phyloP scores from a whole-genome alignment of 2,888 invertebrate species.

The Mythimna impura region DNA sequence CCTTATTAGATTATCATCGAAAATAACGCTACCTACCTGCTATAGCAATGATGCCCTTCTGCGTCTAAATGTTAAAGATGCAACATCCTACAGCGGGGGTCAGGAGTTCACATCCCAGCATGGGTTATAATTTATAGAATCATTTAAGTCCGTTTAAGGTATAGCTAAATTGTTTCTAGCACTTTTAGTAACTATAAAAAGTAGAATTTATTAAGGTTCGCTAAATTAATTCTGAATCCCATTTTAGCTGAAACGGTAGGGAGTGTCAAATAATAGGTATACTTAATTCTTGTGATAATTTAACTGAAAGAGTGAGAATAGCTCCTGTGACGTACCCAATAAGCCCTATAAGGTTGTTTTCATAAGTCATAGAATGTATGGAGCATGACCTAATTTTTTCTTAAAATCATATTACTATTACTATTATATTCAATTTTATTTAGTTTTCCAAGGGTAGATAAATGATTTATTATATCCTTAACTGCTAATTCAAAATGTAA shows the following conservation, averaged over 20 bases:
- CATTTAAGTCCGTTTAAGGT: conserved; percentile 47
- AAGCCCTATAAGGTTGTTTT: background rate
- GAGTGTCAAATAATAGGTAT: background rate
- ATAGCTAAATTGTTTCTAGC: conserved; percentile 40
- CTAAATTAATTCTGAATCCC: conserved; percentile 5
- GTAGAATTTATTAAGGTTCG: background rate
- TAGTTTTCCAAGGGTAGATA: background rate
- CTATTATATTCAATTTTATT: background rate
- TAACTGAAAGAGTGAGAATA: background rate
- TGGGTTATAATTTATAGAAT: conserved; percentile 55
- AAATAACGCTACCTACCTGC: conserved; percentile 28
- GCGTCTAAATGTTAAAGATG: conserved; percentile 60
- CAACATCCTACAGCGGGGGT: conserved; percentile 53
- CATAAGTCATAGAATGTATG: background rate
- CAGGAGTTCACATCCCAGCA: conserved; percentile 59
- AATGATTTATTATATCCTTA: background rate
- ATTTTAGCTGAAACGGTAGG: background rate
- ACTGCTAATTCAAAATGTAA: background rate
- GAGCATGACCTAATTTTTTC: background rate
- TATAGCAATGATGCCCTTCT: conserved; percentile 49
- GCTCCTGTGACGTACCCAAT: background rate
- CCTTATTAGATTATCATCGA: conserved; percentile 31
- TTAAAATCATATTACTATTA: too few species aligned
- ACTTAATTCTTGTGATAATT: background rate
- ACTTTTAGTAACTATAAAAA: conserved; percentile 20